These are phyloP conservation scores for Rhinichthys klamathensis DNA, from an alignment of 2,113 vertebrate genomes.

Conservation along the genomic window DNA sequence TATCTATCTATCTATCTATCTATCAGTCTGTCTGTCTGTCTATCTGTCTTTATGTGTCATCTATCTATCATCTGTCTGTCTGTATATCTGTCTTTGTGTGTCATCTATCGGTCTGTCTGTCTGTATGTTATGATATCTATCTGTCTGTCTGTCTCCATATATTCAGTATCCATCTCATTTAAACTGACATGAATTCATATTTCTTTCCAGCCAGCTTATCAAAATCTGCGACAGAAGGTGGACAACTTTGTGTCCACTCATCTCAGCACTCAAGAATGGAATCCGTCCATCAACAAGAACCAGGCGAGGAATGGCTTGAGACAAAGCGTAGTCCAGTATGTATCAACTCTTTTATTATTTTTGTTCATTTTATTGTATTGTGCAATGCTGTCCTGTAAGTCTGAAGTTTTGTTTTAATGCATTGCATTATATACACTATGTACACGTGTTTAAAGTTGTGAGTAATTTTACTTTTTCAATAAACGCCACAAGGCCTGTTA, in stretches of 20 bases:
- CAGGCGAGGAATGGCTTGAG: conserved; percentile 91
- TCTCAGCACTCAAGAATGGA: conserved; percentile 96
- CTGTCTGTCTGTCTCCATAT: neutral
- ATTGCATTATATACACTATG: neutral
- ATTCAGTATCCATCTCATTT: neutral
- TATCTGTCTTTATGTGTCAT: neutral
- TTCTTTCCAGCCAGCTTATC: conserved; percentile 87
- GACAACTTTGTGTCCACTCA: conserved; percentile 96
- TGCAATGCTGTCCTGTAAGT: neutral
- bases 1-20: fast-evolving
- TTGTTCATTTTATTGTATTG: neutral
- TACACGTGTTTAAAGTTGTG: too few relatives aligned
- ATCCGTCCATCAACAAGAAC: conserved; percentile 96
- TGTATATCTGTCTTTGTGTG: neutral
- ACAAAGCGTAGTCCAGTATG: conserved; percentile 95
- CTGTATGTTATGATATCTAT: fast-evolving
- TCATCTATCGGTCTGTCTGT: neutral
- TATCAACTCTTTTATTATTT: conserved; percentile 45
- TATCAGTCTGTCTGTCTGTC: too few relatives aligned
- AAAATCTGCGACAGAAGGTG: conserved; percentile 96
- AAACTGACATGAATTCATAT: neutral
- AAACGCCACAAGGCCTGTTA: too few relatives aligned
- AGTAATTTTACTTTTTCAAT: too few relatives aligned
- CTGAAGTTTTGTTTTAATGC: neutral
- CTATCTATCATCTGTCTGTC: neutral